Base-by-base conservation (phyloP, 1,140 invertebrate species). In the Diuraphis noxia region DNA sequence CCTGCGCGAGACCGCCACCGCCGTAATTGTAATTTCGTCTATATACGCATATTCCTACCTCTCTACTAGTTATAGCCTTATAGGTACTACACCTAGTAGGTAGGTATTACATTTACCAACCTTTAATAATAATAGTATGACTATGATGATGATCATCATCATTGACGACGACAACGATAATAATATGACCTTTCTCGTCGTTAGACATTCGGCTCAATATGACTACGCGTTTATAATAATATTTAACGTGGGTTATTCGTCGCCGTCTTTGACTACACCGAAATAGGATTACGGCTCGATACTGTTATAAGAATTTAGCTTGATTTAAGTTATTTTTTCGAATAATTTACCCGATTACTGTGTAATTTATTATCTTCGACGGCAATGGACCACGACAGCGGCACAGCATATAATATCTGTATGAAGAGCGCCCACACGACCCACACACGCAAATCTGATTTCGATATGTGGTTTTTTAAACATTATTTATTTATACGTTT, bases 1-100 rank as follows among this genome's bases (percentile, higher is more conserved):
- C 85, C 85, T 23, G 9, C 23, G 19, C 21, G 19, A 34, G 23
- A 56, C 85, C 49, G 49, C 23, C 86, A 25, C 36, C 52, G 86
- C 38, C 86, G 86, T 63, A 56, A 87, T 87, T 38, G 25, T 87
- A 43, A 86, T 86, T 86, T 86, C 34, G 84, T 86, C 25, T 86
- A 36, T 43, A 36, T 30, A 30, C 10, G 40, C 19, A 43, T 5
- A 6, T 36, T 36, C 30, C 52, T 56, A 6, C 2, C 3, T 13
- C 56, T n/a, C 4, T 17, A 72, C n/a, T 72, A 72, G 56, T 63
- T 63, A 63, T 56, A 56, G 7, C 8, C 41, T 43, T 43, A n/a
- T n/a, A n/a, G n/a, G n/a, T n/a, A 63, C 56, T n/a, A 72, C 30
- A n/a, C 34, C 30, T n/a, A n/a, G 1, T n/a, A n/a, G 56, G 56